Conservation (phyloP, 2,888 invertebrate genomes). For the Rhagium mordax region DNA sequence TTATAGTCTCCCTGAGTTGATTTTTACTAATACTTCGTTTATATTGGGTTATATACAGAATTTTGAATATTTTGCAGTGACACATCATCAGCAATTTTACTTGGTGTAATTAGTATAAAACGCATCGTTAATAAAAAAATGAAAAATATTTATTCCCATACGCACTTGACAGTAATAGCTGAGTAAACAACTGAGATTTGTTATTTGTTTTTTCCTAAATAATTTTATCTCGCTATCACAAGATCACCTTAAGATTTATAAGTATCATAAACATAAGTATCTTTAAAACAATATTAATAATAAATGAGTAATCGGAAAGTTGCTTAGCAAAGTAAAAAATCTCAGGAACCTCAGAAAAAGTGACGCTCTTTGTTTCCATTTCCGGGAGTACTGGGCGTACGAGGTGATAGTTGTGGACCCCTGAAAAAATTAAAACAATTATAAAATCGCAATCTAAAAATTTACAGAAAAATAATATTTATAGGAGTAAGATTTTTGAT, state of each 20-base stretch:
- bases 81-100: no score
- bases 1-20: no score
- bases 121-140: no score
- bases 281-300: background rate
- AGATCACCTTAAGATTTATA: no score
- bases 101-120: no score
- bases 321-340: background rate
- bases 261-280: background rate
- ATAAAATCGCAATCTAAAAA: background rate
- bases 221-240: no score
- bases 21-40: no score
- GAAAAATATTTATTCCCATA: no score
- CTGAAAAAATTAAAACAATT: background rate
- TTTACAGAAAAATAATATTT: background rate
- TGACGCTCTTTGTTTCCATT: background rate
- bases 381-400: background rate
- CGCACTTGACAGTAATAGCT: background rate
- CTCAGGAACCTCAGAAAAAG: background rate
- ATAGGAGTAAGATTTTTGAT: background rate
- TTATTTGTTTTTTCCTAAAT: no score
- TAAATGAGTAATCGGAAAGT: no score
- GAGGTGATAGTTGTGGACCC: background rate
- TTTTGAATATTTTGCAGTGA: no score
- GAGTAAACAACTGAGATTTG: background rate
- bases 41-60: no score